Evolutionary conservation across 1,140 invertebrate species (phyloP).

Genomic region (Nasonia giraulti): DNA sequence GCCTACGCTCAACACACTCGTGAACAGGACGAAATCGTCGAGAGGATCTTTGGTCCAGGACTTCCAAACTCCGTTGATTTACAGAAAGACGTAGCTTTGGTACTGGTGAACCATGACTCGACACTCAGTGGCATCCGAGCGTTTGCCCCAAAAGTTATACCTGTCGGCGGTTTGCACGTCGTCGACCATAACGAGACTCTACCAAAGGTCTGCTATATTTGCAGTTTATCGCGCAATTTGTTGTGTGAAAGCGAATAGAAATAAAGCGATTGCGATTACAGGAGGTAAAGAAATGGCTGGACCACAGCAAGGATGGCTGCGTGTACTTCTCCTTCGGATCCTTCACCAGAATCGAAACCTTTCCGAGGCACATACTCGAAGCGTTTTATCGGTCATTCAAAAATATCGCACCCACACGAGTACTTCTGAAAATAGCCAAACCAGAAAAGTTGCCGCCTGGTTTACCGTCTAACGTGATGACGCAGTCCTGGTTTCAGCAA

Average conservation of each 20-base stretch:
- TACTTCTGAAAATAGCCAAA: slow-evolving; percentile 62
- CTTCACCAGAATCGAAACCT: slow-evolving; percentile 79
- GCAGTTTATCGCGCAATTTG: too few relatives aligned
- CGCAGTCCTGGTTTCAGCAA: slow-evolving; percentile 80
- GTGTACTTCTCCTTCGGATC: slow-evolving; percentile 85
- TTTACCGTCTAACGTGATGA: slow-evolving; percentile 77
- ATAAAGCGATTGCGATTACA: too few relatives aligned
- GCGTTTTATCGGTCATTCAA: slow-evolving; percentile 60
- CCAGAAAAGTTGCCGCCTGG: slow-evolving; percentile 63
- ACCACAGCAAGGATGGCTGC: slow-evolving; percentile 80
- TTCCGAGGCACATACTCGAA: slow-evolving; percentile 58
- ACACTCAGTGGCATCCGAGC: slow-evolving; percentile 71
- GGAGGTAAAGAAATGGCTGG: slow-evolving; percentile 74
- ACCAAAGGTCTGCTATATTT: slow-evolving; percentile 53
- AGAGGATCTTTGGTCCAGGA: too few relatives aligned
- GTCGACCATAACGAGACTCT: slow-evolving; percentile 52
- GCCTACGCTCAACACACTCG: too few relatives aligned
- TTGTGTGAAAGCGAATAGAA: too few relatives aligned
- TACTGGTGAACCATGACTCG: slow-evolving; percentile 77
- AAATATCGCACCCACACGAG: slow-evolving; percentile 61
- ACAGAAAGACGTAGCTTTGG: slow-evolving; percentile 69
- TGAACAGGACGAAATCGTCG: too few relatives aligned
- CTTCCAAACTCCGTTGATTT: slow-evolving; percentile 57
- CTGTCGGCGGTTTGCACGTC: slow-evolving; percentile 78
- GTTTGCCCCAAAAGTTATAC: slow-evolving; percentile 73